Base-by-base conservation (phyloP, 2,888 invertebrate species). In the Tinea semifulvella region DNA sequence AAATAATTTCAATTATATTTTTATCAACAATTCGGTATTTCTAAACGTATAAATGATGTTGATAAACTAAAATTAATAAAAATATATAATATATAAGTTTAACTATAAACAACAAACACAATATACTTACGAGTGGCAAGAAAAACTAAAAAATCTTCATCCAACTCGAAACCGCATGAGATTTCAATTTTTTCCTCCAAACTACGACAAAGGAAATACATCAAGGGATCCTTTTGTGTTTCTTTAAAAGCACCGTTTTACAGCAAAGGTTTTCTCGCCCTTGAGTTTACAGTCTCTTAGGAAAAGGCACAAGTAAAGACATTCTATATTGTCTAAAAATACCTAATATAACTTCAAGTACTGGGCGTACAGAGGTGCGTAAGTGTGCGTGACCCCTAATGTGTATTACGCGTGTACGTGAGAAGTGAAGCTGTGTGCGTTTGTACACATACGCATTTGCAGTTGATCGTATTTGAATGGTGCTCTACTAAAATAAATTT, bases 231-330 rank as follows among this genome's bases (percentile, higher is more conserved):
- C 59, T 63, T 61, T 62, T 57, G 63, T 61, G 63, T 61, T 63
- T 57, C 61, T 58, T 65, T 65, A 67, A 63, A 66, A 61, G 60
- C 19, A 53, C 52, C 58, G 56, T 68, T 69, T 72, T 67, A 70
- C 70, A 66, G 55, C 60, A 59, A 68, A 70, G 67, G 71, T 68
- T 69, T 58, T 17, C 19, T 38, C 63, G 69, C 70, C 70, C 73
- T 73, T 73, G 71, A 70, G 60, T 68, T 74, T 74, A 71, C 70
- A 69, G 69, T 75, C 76, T 73, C 75, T 45, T 53, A 67, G 74
- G 75, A 72, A 18, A 28, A 20, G 18, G 31, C 20, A 16, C 27
- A 57, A 48, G 48, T 42, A 36, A 45, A 48, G 48, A 46, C 25
- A 46, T 44, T 61, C 25, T 7, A 36, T 18, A 36, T 36, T 40